Percentiles rank a stretch among this genome's conserved stretches.
These are phyloP conservation scores for Calameuta pallipes DNA, from an alignment of 2,888 invertebrate species.

Conservation along the genomic window DNA sequence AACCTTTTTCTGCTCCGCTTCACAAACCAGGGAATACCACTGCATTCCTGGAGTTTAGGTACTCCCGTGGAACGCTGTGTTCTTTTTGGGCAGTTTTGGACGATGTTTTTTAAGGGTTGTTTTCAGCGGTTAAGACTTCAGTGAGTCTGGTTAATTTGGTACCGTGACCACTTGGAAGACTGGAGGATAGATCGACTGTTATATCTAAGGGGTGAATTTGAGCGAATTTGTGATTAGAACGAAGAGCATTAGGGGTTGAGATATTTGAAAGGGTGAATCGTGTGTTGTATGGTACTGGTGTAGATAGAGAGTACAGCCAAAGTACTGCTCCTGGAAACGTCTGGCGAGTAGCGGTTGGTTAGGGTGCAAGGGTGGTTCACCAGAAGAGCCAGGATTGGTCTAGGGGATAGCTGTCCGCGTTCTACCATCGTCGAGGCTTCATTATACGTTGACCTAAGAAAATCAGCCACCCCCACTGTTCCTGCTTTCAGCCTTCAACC, in stretches of 20 bases:
- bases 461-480: conserved; percentile 55
- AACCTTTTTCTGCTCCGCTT: neutral
- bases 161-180: neutral
- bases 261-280: neutral
- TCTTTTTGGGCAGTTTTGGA: neutral
- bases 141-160: neutral
- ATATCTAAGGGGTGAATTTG: neutral
- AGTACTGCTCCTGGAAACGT: conserved; percentile 39
- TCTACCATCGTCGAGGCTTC: conserved; percentile 49
- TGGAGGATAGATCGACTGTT: neutral
- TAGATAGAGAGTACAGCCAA: neutral
- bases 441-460: conserved; percentile 67
- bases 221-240: neutral
- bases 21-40: neutral
- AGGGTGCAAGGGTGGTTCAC: conserved; percentile 39
- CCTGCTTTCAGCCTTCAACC: conserved; percentile 48
- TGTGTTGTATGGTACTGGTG: neutral
- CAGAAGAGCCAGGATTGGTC: conserved; percentile 58
- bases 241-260: neutral
- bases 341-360: conserved; percentile 47
- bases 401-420: conserved; percentile 51
- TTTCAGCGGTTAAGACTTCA: neutral
- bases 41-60: neutral
- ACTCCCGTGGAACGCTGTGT: neutral
- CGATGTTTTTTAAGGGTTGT: neutral